Conservation (phyloP, 2,888 invertebrate species). For the Drosophila multiciliata region DNA sequence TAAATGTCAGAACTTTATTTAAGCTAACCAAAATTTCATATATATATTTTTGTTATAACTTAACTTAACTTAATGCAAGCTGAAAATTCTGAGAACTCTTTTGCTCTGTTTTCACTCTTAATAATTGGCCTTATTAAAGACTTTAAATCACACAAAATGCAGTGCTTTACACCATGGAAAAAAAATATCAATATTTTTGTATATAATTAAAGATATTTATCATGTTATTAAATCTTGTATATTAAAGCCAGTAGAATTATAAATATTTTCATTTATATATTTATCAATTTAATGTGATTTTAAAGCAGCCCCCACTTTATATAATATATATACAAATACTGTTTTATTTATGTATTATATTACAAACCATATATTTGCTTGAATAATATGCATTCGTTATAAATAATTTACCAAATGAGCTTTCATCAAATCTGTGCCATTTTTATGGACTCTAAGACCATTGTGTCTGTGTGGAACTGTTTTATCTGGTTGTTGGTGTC, state of each 20-base stretch:
- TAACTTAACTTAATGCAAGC: neutral
- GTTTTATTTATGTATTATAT: neutral
- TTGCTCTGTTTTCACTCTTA: neutral
- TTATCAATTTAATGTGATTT: neutral
- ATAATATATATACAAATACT: neutral
- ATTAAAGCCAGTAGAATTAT: no score
- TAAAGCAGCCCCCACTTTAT: no score
- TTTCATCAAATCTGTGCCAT: neutral
- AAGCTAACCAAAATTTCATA: neutral
- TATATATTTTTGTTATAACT: neutral
- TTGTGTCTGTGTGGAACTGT: neutral
- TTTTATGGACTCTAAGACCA: neutral
- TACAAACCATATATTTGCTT: neutral
- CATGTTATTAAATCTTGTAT: neutral
- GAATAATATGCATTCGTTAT: neutral
- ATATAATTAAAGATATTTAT: neutral
- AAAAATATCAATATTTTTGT: neutral
- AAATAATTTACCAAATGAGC: neutral
- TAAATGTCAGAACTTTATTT: neutral
- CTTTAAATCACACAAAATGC: neutral
- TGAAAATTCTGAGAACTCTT: neutral
- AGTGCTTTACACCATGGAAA: neutral
- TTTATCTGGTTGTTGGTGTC: slow-evolving; percentile 1
- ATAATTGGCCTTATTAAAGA: neutral
- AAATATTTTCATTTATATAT: no score